Base-by-base conservation (phyloP, 2,113 vertebrate species). In the Oryzias melastigma region DNA sequence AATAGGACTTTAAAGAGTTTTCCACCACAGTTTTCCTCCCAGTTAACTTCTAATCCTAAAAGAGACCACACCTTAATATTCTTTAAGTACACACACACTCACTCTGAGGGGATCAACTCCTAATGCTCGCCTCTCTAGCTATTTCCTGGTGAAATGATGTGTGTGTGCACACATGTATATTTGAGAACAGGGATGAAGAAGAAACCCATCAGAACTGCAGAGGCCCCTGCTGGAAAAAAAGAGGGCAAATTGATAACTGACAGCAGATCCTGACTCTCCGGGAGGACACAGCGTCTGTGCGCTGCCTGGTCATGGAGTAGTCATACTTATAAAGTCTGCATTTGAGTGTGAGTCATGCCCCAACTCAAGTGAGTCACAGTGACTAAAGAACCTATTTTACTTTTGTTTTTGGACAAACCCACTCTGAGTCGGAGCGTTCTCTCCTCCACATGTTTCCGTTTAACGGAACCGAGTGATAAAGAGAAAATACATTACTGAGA, bases 241-340 rank as follows among this genome's bases (percentile, higher is more conserved):
- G 24, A 63, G 72, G 79, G 84, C 81, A 85, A 87, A 44, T 2
- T 27, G 63, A 77, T 61, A 66, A 69, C 73, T 67, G 65, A 73
- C 58, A 70, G 18, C 19, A 59, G 56, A 61, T 75, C 50, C n/a
- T 83, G 81, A 85, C 58, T 83, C 65, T 66, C 52, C 42, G 53
- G 47, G 57, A 65, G 27, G 52, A 41, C 29, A n/a, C 8, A 14
- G 57, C 27, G 29, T 72, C 35, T 22, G 58, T 24, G 54, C 27
- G 77, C 56, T 68, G 53, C 3, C 60, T 62, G 78, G 78, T 86
- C 75, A 59, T 2, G 5, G 19, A 58, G 54, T 42, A 70, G 71
- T 80, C 68, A 78, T 16, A 4, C 54, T 47, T 70, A 76, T 20
- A 64, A 67, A 25, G 24, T 55, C 24, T 63, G 3, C 3, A 41